Percentiles rank a stretch among this genome's conserved stretches.
Conservation (phyloP, 2,797 vertebrate genomes). For the Oreochromis mossambicus region DNA sequence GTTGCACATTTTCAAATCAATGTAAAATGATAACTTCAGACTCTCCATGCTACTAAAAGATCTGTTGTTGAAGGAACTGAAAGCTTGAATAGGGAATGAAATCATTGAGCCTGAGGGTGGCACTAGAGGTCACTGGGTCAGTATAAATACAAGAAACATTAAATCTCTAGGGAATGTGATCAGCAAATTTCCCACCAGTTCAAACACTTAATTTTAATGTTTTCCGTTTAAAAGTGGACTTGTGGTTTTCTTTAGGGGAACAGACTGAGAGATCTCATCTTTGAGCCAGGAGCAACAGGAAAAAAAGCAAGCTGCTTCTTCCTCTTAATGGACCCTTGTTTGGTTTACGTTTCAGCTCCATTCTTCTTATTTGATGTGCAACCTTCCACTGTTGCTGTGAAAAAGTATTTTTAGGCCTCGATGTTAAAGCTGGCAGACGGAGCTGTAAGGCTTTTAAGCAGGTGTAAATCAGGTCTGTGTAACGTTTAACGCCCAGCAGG, state of each 20-base stretch:
- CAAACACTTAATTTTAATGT: neutral
- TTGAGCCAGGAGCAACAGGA: accelerated
- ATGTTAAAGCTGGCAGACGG: slow-evolving; percentile 2
- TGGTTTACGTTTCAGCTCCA: neutral
- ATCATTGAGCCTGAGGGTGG: neutral
- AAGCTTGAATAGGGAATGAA: neutral
- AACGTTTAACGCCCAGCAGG: slow-evolving; percentile 19
- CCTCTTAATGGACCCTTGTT: neutral
- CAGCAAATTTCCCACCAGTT: neutral
- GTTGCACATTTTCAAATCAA: neutral
- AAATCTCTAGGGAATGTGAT: neutral
- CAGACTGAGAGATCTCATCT: neutral
- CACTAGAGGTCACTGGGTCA: neutral
- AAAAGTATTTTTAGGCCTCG: neutral
- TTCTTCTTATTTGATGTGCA: neutral
- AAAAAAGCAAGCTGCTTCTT: neutral
- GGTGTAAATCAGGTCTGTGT: slow-evolving; percentile 55
- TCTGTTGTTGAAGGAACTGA: neutral
- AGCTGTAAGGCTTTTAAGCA: slow-evolving; percentile 31
- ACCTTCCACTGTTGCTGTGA: neutral
- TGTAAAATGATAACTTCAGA: neutral
- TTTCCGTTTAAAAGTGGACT: neutral
- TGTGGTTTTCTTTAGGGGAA: neutral
- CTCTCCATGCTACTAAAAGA: accelerated
- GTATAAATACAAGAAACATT: neutral